Percentiles rank a stretch among this genome's conserved stretches.
Conservation (phyloP, 2,888 invertebrate genomes). For the Ochlodes sylvanus region DNA sequence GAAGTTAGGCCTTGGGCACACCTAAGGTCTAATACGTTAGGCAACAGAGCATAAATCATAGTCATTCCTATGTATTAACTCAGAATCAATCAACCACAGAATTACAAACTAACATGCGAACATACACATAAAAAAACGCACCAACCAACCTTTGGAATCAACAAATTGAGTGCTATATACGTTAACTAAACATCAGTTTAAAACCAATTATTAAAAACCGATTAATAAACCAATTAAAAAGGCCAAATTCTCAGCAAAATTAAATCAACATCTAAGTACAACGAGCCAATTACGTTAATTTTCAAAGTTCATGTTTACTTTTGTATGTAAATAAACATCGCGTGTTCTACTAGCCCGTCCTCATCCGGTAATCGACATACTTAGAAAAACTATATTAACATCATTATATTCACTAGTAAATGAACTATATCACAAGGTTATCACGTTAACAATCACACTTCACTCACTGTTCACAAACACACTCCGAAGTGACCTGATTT, state of each 20-base stretch:
- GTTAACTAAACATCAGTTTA: not conserved
- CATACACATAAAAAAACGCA: not conserved
- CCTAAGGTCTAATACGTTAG: constrained; percentile 10
- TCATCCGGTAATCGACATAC: constrained; percentile 59
- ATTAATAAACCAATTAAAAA: not conserved
- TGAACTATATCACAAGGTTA: constrained; percentile 75
- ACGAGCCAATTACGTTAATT: constrained; percentile 70
- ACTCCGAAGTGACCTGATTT: constrained; percentile 33
- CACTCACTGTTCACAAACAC: constrained; percentile 43
- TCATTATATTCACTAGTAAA: constrained; percentile 54
- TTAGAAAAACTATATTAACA: constrained; percentile 61
- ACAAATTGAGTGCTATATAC: constrained; percentile 2
- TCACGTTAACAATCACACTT: constrained; percentile 51
- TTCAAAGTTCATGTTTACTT: constrained; percentile 52
- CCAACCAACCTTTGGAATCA: not conserved
- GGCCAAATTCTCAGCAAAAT: constrained; percentile 21
- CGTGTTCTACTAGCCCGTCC: constrained; percentile 81
- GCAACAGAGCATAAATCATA: constrained; percentile 2
- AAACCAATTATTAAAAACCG: not conserved
- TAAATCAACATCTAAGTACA: constrained; percentile 66
- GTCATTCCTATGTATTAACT: not conserved
- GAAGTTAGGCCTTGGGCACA: not conserved
- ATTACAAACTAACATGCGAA: constrained; percentile 2
- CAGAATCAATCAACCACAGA: constrained; percentile 19
- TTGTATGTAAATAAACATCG: constrained; percentile 63